Percentiles rank a stretch among this genome's conserved stretches.
Evolutionary conservation across 2,888 invertebrate species (phyloP).

Genomic region (Mycogona germanica): DNA sequence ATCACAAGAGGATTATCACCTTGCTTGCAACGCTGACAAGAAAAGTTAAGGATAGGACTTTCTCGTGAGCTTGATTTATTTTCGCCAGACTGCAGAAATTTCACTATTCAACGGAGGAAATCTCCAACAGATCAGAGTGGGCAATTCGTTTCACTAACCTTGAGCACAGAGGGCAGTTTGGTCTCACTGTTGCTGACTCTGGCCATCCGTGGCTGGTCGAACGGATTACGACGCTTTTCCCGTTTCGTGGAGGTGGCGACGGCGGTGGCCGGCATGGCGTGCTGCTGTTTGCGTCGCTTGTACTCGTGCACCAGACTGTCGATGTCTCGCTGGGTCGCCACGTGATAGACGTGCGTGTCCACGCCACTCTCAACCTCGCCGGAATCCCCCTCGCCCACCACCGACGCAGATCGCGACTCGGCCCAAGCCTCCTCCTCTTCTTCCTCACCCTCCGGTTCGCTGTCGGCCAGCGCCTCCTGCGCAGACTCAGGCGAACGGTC

Average conservation of each 20-base stretch:
- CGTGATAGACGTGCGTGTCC: slow-evolving; percentile 33
- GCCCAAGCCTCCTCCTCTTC: slow-evolving; percentile 8
- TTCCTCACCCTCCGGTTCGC: slow-evolving; percentile 19
- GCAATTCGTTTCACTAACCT: no score
- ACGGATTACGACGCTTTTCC: slow-evolving; percentile 21
- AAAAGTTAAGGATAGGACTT: no score
- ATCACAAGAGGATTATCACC: no score
- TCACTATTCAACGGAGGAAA: no score
- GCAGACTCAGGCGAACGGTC: slow-evolving; percentile 31
- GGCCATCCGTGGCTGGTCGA: not conserved
- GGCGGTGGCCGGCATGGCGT: slow-evolving; percentile 39
- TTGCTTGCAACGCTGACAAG: no score
- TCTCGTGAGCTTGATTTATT: no score
- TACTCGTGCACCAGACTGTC: slow-evolving; percentile 42
- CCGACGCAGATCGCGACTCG: not conserved
- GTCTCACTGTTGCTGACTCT: slow-evolving; percentile 1
- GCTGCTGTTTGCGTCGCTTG: slow-evolving; percentile 40
- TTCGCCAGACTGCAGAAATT: no score
- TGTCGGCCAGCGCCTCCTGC: slow-evolving; percentile 26
- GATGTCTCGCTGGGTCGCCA: slow-evolving; percentile 39
- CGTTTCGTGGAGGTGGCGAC: slow-evolving; percentile 17
- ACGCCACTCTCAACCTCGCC: slow-evolving; percentile 12
- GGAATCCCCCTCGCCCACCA: not conserved
- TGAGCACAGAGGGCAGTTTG: slow-evolving; percentile 37
- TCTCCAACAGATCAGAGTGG: no score